Base-by-base conservation (phyloP, 2,888 invertebrate species). In the Hyposoter dolosus region DNA sequence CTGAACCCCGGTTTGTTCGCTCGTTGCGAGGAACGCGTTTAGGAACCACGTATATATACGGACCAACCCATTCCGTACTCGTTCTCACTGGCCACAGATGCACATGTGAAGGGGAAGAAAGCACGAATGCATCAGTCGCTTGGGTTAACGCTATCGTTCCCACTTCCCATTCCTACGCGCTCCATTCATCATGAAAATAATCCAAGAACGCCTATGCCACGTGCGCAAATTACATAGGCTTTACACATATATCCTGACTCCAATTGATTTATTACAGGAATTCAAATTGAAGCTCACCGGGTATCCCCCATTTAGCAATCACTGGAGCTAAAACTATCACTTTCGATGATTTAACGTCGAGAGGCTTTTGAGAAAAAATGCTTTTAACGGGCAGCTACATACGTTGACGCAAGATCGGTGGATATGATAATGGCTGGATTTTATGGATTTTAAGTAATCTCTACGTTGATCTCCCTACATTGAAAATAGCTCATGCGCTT, bases 61-160 rank as follows among this genome's bases (percentile, higher is more conserved):
- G 40, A 76, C 53, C 75, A 56, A 68, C 72, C 53, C 80, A 63
- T 68, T 65, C 76, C 76, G 32, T 35, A 63, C 65, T 71, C 69
- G 77, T 68, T 83, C 35, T 77, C 68, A 35, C 81, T 82, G 56
- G 77, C 80, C 83, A 56, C 83, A 75, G 81, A 81, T 83, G 86
- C 78, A 78, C 78, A 77, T 74, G 66, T 65, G 78, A 75, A 77
- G 76, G 50, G 56, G 32, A 56, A 68, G 72, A 66, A 60, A 65
- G 50, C 53, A 35, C n/a, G 32, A 47, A 77, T 65, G 66, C 80
- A 77, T 81, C 77, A 68, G 76, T 65, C 76, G 63, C 77, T 60
- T 47, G 74, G 80, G 65, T 83, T 66, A 86, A 83, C 75, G 60
- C 15, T 65, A 12, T 43, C 35, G n/a, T 45, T 74, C 63, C 76